phyloP scores from a whole-genome alignment of 2,797 vertebrate genomes.

The Falco berigora region DNA sequence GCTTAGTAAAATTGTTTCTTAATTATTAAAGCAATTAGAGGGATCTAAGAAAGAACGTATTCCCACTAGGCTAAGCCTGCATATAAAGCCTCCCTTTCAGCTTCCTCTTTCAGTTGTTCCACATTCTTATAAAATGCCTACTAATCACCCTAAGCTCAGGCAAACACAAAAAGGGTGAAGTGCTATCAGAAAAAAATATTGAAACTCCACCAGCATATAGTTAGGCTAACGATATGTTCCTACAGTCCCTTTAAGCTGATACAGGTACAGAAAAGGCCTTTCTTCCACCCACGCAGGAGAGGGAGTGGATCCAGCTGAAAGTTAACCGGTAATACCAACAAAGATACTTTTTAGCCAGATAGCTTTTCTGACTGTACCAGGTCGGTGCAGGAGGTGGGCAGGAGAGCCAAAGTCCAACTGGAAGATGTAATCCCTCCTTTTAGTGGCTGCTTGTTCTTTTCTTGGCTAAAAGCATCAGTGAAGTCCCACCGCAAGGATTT shows the following conservation, averaged over 20 bases:
- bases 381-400: not conserved
- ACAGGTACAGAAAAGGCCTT: not conserved
- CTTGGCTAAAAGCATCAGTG: not conserved
- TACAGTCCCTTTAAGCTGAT: not conserved
- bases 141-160: slow-evolving; percentile 1
- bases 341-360: not conserved
- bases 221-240: not conserved
- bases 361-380: not conserved
- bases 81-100: not conserved
- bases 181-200: slow-evolving; percentile 1
- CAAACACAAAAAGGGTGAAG: not conserved
- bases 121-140: not conserved
- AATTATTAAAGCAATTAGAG: slow-evolving; percentile 55
- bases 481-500: not conserved
- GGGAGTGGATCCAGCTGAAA: not conserved
- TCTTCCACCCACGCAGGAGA: not conserved
- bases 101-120: slow-evolving; percentile 7
- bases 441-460: not conserved
- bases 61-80: slow-evolving; percentile 14
- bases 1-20: slow-evolving; percentile 54
- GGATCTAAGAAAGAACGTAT: slow-evolving; percentile 19
- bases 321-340: not conserved
- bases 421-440: not conserved
- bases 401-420: not conserved
- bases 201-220: not conserved